These are phyloP conservation scores for Thymelicus acteon DNA, from an alignment of 2,888 invertebrate genomes.

Conservation along the genomic window DNA sequence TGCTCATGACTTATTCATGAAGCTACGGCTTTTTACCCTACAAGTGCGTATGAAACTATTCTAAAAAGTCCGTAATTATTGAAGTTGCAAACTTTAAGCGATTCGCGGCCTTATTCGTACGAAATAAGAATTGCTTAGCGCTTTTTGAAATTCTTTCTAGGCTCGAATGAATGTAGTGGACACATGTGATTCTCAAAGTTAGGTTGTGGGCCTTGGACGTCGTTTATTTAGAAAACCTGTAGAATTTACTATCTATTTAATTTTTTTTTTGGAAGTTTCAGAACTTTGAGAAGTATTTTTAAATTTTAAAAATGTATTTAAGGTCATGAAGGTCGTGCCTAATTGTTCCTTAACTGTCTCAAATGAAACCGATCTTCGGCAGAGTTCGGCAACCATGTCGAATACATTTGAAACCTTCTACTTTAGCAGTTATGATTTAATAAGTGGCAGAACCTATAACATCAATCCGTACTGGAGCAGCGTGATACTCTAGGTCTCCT, in stretches of 20 bases:
- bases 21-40: constrained; percentile 65
- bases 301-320: too few species aligned
- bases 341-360: too few species aligned
- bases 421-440: too few species aligned
- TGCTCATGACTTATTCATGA: constrained; percentile 78
- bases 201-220: not conserved
- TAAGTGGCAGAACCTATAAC: too few species aligned
- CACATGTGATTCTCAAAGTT: constrained; percentile 22
- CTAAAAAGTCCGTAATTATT: constrained; percentile 41
- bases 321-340: too few species aligned
- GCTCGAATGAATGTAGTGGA: constrained; percentile 19
- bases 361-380: too few species aligned
- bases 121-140: constrained; percentile 39
- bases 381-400: not conserved
- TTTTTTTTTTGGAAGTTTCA: too few species aligned
- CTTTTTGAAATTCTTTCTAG: constrained; percentile 34
- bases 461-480: too few species aligned
- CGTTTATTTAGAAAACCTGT: not conserved
- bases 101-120: constrained; percentile 40
- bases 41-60: constrained; percentile 66
- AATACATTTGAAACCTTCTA: not conserved
- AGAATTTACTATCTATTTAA: too few species aligned
- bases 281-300: too few species aligned
- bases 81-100: constrained; percentile 29
- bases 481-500: too few species aligned